phyloP scores from a whole-genome alignment of 1,140 invertebrate genomes.

The Drosophila varians region DNA sequence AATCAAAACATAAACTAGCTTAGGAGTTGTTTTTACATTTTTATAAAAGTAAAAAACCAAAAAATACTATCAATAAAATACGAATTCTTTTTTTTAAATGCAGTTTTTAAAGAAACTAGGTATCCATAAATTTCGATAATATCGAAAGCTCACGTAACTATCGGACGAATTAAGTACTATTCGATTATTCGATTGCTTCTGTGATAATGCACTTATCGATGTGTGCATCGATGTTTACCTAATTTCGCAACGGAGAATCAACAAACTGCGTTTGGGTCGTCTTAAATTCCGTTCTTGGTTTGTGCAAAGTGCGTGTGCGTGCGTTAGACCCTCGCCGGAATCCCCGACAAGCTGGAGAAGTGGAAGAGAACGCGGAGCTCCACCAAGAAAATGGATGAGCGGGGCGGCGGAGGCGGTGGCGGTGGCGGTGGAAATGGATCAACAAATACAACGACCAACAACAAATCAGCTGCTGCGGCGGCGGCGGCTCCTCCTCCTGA shows the following conservation, averaged over 20 bases:
- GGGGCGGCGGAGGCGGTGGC: conserved; percentile 48
- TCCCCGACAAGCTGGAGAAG: conserved; percentile 75
- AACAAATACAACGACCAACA: conserved; percentile 12
- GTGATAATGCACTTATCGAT: background rate
- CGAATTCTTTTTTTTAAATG: too few relatives aligned
- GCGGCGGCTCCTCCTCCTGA: conserved; percentile 18
- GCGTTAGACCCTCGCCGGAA: background rate
- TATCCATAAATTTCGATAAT: too few relatives aligned
- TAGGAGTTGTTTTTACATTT: too few relatives aligned
- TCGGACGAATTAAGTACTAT: too few relatives aligned
- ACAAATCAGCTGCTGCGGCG: conserved; percentile 44
- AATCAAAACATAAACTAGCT: too few relatives aligned
- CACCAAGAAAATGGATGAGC: conserved; percentile 77
- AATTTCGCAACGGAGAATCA: background rate
- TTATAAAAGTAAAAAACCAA: too few relatives aligned
- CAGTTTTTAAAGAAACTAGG: too few relatives aligned
- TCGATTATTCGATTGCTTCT: background rate
- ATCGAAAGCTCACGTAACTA: too few relatives aligned
- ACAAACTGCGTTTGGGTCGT: background rate
- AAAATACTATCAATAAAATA: too few relatives aligned
- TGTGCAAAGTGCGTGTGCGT: background rate
- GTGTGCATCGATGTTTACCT: background rate
- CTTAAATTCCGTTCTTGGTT: background rate
- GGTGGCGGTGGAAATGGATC: conserved; percentile 14
- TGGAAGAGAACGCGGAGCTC: conserved; percentile 82